phyloP scores from a whole-genome alignment of 1,140 invertebrate species.

The Listronotus oregonensis region DNA sequence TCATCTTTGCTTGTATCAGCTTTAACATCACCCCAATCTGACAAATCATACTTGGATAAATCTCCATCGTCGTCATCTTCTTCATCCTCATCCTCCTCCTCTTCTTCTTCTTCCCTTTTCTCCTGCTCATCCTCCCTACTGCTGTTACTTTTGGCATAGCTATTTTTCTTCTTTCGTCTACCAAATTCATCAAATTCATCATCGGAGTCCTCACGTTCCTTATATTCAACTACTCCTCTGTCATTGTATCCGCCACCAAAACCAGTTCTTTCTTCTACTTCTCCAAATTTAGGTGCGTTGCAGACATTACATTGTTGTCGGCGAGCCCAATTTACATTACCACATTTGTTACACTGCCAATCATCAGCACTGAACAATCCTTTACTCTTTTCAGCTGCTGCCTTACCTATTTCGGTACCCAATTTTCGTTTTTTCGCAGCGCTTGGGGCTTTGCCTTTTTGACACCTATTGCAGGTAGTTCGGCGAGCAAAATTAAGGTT shows the following conservation, averaged over 20 bases:
- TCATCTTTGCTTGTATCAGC: conserved; percentile 50
- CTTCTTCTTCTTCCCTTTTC: conserved; percentile 51
- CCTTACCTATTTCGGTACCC: conserved; percentile 96
- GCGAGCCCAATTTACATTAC: conserved; percentile 99
- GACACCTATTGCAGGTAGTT: conserved; percentile 89
- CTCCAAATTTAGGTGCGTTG: conserved; percentile 95
- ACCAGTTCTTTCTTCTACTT: conserved; percentile 80
- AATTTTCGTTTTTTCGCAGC: conserved; percentile 82
- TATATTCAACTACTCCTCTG: conserved; percentile 90
- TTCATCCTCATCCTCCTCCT: conserved; percentile 63
- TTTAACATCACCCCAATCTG: conserved; percentile 66
- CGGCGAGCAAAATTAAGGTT: conserved; percentile 95
- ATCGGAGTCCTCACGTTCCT: conserved; percentile 80
- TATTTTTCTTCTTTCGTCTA: conserved; percentile 68
- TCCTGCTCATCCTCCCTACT: conserved; percentile 54
- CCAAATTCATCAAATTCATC: conserved; percentile 98
- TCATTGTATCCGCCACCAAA: conserved; percentile 93
- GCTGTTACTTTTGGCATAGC: conserved; percentile 51
- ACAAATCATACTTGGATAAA: conserved; percentile 82
- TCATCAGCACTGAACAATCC: conserved; percentile 98
- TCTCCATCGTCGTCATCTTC: conserved; percentile 74
- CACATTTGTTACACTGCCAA: conserved; percentile 99
- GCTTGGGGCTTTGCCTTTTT: conserved; percentile 63
- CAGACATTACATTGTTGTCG: conserved; percentile 97
- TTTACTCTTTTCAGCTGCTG: conserved; percentile 95